A percentile compares a stretch with the other conserved stretches of the same genome.
These are phyloP conservation scores for Neelides folsomi DNA, from an alignment of 2,888 invertebrate genomes.

Conservation along the genomic window DNA sequence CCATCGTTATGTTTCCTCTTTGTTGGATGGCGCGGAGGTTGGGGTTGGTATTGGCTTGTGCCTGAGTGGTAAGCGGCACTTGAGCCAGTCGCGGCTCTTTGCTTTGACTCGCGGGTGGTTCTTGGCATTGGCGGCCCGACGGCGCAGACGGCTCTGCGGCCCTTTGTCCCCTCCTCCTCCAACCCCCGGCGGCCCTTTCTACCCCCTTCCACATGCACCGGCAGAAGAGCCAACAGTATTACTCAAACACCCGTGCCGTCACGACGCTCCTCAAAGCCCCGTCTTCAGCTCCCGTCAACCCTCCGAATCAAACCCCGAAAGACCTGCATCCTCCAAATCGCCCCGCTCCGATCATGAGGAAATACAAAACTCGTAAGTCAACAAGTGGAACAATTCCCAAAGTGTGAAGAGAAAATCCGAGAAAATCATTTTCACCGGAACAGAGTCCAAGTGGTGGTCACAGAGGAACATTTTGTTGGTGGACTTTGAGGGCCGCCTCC, in stretches of 20 bases:
- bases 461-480: no score
- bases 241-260: neutral
- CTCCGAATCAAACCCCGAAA: neutral
- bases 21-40: no score
- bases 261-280: neutral
- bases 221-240: neutral
- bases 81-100: slow-evolving; percentile 30
- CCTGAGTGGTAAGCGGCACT: slow-evolving; percentile 30
- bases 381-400: no score
- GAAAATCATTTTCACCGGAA: no score
- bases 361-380: no score
- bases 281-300: neutral
- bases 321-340: neutral
- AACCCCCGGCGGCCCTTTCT: slow-evolving; percentile 6
- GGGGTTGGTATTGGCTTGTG: slow-evolving; percentile 22
- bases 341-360: no score
- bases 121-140: slow-evolving; percentile 9
- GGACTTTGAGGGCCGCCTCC: no score
- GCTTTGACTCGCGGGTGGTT: slow-evolving; percentile 31
- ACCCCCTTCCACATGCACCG: slow-evolving; percentile 6
- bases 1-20: no score
- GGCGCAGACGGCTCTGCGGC: slow-evolving; percentile 10
- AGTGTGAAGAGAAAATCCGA: no score
- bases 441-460: no score
- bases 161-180: slow-evolving; percentile 5